Conservation (phyloP, 1,140 invertebrate genomes). For the Rhopalosiphum padi region DNA sequence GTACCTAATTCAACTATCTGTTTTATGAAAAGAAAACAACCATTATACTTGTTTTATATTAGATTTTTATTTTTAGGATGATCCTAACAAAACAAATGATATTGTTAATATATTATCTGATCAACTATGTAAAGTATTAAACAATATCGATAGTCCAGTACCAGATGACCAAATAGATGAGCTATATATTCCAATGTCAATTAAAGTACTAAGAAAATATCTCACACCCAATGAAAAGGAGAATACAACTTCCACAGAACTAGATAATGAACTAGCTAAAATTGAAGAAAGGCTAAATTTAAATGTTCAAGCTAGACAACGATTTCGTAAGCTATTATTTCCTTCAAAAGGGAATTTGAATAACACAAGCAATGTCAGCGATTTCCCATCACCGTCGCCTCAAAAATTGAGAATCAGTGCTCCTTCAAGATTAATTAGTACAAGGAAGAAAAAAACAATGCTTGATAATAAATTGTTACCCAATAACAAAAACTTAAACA, state of each 20-base stretch:
- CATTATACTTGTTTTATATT: background rate
- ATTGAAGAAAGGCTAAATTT: constrained; percentile 49
- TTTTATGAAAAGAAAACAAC: background rate
- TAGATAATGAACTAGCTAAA: constrained; percentile 36
- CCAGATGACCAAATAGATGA: constrained; percentile 36
- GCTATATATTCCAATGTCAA: constrained; percentile 35
- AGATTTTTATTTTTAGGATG: constrained; percentile 29
- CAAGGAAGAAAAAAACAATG: background rate
- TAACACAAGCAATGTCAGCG: background rate
- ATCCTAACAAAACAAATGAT: constrained; percentile 14
- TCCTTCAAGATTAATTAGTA: constrained; percentile 45
- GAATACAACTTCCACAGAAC: background rate
- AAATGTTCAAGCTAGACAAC: constrained; percentile 26
- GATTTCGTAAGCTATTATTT: constrained; percentile 48
- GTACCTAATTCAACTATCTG: too few relatives aligned
- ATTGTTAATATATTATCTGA: constrained; percentile 37
- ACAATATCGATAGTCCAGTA: background rate
- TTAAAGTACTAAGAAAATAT: constrained; percentile 45
- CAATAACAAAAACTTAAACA: background rate
- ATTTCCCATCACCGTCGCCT: constrained; percentile 49
- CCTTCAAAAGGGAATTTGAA: background rate
- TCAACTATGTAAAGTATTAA: constrained; percentile 35
- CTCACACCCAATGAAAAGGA: constrained; percentile 17
- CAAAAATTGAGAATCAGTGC: constrained; percentile 22
- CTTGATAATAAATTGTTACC: background rate